Percentiles rank a stretch among this genome's conserved stretches.
Evolutionary conservation across 1,140 invertebrate species (phyloP).

Genomic region (Ceratoteleas bidentatus): DNA sequence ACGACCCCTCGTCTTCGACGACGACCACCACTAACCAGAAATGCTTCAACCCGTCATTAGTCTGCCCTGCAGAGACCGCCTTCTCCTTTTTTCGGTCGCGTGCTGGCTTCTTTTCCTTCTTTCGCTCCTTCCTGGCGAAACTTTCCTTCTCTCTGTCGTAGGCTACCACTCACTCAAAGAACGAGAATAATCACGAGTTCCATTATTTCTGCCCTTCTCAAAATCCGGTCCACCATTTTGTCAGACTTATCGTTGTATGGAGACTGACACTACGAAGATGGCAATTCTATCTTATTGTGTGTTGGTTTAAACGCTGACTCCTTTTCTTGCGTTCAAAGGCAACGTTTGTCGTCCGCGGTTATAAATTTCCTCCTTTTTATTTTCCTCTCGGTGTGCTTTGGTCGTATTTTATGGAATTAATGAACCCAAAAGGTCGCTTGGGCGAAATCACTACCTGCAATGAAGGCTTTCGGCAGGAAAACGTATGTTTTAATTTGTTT

Average conservation of each 20-base stretch:
- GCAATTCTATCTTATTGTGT: slow-evolving; percentile 12
- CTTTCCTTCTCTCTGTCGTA: background rate
- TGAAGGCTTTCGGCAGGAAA: background rate
- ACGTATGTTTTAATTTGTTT: slow-evolving; percentile 13
- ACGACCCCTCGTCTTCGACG: too few relatives aligned
- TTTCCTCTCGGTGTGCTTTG: background rate
- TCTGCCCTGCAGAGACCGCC: slow-evolving; percentile 16
- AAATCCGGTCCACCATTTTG: slow-evolving; percentile 29
- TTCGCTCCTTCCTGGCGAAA: too few relatives aligned
- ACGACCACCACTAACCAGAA: too few relatives aligned
- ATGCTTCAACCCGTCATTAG: too few relatives aligned
- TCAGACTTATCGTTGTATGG: slow-evolving; percentile 26
- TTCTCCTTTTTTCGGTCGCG: background rate
- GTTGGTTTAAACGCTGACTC: background rate
- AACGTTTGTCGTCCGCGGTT: slow-evolving; percentile 8
- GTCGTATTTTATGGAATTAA: slow-evolving; percentile 2
- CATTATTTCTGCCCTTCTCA: slow-evolving; percentile 28
- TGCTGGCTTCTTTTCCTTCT: too few relatives aligned
- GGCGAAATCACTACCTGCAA: background rate
- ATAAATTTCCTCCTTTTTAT: background rate
- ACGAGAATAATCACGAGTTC: slow-evolving; percentile 45
- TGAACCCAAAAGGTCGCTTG: background rate
- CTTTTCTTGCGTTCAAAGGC: slow-evolving; percentile 14
- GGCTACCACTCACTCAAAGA: slow-evolving; percentile 21
- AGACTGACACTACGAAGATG: background rate